These are phyloP conservation scores for Sebastes diaconus DNA, from an alignment of 2,797 vertebrate genomes.

Conservation along the genomic window DNA sequence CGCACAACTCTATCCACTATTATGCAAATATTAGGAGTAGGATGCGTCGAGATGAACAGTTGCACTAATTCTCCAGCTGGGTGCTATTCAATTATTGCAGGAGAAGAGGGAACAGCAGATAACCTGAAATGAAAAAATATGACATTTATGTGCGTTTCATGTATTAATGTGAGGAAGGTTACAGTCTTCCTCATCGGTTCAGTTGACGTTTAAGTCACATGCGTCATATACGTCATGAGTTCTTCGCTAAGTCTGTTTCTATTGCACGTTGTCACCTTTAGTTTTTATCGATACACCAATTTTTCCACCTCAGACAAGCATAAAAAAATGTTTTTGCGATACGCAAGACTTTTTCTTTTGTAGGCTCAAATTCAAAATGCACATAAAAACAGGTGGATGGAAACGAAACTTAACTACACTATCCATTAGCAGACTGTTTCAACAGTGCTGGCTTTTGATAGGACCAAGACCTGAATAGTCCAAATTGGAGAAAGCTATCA, in stretches of 20 bases:
- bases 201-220: no score
- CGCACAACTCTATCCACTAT: not conserved
- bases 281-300: not conserved
- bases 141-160: not conserved
- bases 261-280: no score
- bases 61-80: not conserved
- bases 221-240: no score
- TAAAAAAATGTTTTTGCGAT: no score
- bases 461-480: not conserved
- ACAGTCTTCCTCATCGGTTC: not conserved
- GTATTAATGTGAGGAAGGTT: not conserved
- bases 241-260: no score
- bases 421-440: fast-evolving
- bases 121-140: not conserved
- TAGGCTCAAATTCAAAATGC: not conserved
- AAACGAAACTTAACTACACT: no score
- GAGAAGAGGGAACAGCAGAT: not conserved
- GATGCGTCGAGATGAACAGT: not conserved
- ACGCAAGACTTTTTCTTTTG: not conserved
- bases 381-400: not conserved
- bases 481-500: no score
- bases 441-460: not conserved
- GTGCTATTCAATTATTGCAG: not conserved
- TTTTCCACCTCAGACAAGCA: not conserved
- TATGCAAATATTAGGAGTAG: not conserved